Evolutionary conservation across 2,888 invertebrate genomes (phyloP), one percentile per base, ranked within the genome.

Genomic region (Oscheius sp.): DNA sequence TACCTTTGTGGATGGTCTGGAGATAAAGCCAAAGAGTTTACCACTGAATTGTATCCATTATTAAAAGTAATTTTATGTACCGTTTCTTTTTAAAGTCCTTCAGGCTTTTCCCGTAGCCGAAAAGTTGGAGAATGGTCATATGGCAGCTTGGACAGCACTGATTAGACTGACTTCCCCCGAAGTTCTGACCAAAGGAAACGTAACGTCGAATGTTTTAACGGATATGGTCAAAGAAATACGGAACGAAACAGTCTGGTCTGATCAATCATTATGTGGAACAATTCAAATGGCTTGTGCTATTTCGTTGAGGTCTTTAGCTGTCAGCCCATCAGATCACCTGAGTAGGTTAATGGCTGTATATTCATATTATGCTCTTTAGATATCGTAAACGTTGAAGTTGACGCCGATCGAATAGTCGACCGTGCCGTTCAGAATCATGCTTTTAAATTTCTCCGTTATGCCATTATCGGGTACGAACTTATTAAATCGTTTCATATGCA

Each of bases 191-290:
- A 77, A 77, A 74, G 80, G 74, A 13, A 66, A 45, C 49, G 73
- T 75, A n/a, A 74, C 79, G 7, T 61, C 72, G 5, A 16, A 52
- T 3, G 74, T 79, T 29, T 53, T 81, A 6, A 73, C 69, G 6
- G 70, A 61, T n/a, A 76, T 81, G 79, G 72, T 79, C 9, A 55
- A 16, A 0, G 76, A 81, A 66, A 79, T 81, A 41, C 73, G 81
- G 6, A 72, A 81, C 58, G 81, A 81, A 46, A 81, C 79, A 3
- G 55, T 64, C 7, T 81, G 81, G 81, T 43, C 72, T 2, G 79
- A 79, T 58, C 79, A 79, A 56, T 59, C 81, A 13, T 71, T 81
- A 70, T 81, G 81, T 52, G 81, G 79, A 63, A 81, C 77, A 41
- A 27, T 81, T 5, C 81, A 81, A 35, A 46, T 81, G 23, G 79